Evolutionary conservation across 2,888 invertebrate species (phyloP).

Genomic region (Limnephilus marmoratus): DNA sequence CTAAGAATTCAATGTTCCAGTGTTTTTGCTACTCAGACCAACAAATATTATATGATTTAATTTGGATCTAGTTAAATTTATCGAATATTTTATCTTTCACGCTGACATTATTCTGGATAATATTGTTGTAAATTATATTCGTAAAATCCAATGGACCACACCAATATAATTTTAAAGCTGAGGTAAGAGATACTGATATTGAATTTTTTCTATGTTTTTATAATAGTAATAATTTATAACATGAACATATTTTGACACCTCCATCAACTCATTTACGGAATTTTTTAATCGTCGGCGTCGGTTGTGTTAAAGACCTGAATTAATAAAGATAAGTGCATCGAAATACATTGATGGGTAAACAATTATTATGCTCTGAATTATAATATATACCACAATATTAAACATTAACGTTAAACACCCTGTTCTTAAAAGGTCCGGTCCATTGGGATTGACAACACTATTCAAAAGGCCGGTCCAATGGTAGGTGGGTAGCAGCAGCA

Average conservation of each 20-base stretch:
- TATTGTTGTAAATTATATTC: no score
- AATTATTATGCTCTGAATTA: background rate
- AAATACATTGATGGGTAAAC: background rate
- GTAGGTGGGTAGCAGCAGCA: background rate
- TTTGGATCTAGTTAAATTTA: background rate
- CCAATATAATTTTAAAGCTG: no score
- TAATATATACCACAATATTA: background rate
- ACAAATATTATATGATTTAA: background rate
- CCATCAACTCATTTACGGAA: background rate
- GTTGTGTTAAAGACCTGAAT: no score
- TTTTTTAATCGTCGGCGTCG: background rate
- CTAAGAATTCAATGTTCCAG: no score
- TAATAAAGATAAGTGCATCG: background rate
- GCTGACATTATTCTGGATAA: no score
- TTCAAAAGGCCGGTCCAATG: constrained; percentile 25
- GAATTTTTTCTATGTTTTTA: background rate
- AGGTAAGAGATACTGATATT: no score
- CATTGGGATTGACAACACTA: constrained; percentile 32
- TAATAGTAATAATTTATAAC: background rate
- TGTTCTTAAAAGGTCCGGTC: constrained; percentile 39
- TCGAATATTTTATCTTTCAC: background rate
- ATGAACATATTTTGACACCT: background rate
- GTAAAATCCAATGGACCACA: background rate
- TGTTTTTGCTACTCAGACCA: no score
- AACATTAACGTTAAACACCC: constrained; percentile 13